Percentiles rank a stretch among this genome's conserved stretches.
phyloP scores from a whole-genome alignment of 2,113 vertebrate species.

The Laticauda colubrina region DNA sequence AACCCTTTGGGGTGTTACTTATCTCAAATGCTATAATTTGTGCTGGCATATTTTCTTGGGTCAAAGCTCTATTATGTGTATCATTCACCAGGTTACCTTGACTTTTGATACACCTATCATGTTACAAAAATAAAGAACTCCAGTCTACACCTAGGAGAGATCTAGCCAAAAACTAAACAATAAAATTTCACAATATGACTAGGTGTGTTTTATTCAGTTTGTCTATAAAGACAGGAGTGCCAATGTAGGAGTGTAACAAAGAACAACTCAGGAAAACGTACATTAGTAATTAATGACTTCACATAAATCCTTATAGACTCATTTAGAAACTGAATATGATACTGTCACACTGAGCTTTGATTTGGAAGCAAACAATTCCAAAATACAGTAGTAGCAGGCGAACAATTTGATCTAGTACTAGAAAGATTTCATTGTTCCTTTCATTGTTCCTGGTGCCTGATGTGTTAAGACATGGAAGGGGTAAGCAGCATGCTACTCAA shows the following conservation, averaged over 20 bases:
- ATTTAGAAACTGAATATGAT: constrained; percentile 7
- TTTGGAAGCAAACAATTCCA: background rate
- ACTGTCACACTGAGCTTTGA: background rate
- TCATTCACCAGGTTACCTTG: background rate
- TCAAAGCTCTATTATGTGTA: constrained; percentile 44
- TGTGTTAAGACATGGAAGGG: background rate
- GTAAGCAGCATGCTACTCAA: background rate
- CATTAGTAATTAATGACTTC: constrained; percentile 16
- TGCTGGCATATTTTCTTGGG: constrained; percentile 39
- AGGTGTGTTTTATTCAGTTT: constrained; percentile 37
- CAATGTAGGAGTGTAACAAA: constrained; percentile 21
- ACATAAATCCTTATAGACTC: constrained; percentile 25
- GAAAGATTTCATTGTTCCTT: background rate
- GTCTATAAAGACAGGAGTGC: constrained; percentile 42
- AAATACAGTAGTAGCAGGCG: background rate
- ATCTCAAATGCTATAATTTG: constrained; percentile 41
- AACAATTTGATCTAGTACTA: too few species aligned
- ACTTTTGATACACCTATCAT: constrained; percentile 32
- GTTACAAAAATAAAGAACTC: constrained; percentile 36
- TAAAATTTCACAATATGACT: constrained; percentile 22
- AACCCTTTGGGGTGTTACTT: constrained; percentile 38
- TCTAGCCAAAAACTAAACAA: constrained; percentile 35
- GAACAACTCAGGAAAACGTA: constrained; percentile 13
- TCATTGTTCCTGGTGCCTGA: background rate
- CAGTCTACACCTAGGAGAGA: constrained; percentile 10